phyloP scores from a whole-genome alignment of 2,113 vertebrate species.

The Condylura cristata region DNA sequence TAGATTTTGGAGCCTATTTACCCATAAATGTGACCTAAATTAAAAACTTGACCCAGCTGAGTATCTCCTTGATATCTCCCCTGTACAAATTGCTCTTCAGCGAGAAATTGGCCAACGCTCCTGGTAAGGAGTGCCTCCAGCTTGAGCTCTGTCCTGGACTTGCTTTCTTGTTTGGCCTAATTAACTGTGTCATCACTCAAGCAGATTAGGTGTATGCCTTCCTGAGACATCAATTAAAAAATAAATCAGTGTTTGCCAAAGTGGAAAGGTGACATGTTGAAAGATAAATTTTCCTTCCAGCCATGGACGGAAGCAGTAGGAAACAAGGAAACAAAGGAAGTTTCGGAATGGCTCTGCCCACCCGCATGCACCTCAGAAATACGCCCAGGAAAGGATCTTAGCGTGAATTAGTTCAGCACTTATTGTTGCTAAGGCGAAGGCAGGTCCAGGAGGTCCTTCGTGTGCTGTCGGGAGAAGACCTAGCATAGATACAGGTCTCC shows the following conservation, averaged over 20 bases:
- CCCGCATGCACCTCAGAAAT: rapidly evolving
- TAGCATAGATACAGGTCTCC: neutral
- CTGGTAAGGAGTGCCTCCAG: neutral
- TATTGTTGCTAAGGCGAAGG: neutral
- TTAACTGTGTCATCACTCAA: constrained; percentile 43
- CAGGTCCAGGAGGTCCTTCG: neutral
- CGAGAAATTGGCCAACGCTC: neutral
- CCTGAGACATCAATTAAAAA: constrained; percentile 48
- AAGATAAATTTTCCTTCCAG: neutral
- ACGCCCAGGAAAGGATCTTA: neutral
- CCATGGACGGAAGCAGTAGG: neutral
- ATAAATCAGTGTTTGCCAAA: constrained; percentile 31
- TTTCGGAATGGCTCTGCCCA: neutral
- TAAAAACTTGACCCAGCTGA: neutral
- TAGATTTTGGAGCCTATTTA: neutral
- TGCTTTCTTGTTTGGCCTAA: constrained; percentile 33
- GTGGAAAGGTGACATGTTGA: neutral
- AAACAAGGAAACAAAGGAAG: neutral
- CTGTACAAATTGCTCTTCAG: neutral
- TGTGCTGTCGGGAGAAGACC: neutral
- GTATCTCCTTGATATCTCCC: neutral
- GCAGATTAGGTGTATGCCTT: constrained; percentile 38
- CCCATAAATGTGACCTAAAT: neutral
- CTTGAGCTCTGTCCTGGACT: neutral
- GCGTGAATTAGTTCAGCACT: neutral